Evolutionary conservation across 92 coral and sea anemone genomes (phyloP).

Genomic region (Meandrina meandrites): DNA sequence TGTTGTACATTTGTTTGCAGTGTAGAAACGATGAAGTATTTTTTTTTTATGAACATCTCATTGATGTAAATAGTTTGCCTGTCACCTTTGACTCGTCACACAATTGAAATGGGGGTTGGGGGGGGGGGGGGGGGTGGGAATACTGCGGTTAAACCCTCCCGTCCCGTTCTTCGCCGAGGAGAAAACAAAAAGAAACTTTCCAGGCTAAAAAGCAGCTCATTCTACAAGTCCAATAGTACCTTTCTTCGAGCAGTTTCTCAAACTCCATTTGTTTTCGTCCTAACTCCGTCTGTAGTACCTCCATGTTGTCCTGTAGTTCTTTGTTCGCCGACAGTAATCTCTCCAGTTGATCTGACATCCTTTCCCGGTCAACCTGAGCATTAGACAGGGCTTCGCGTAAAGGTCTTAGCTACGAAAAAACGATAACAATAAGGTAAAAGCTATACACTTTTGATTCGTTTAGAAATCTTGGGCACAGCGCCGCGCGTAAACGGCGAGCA

Average conservation of each 20-base stretch:
- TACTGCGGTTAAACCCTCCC: too few species aligned
- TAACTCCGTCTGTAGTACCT: constrained; percentile 77
- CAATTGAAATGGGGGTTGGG: too few species aligned
- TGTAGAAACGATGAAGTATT: too few species aligned
- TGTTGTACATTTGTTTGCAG: too few species aligned
- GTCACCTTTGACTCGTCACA: too few species aligned
- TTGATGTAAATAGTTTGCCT: too few species aligned
- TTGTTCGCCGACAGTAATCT: constrained; percentile 73
- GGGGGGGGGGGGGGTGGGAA: too few species aligned
- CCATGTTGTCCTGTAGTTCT: constrained; percentile 81
- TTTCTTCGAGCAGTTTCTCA: constrained; percentile 67
- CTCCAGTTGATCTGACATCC: constrained; percentile 70
- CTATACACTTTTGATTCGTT: not conserved
- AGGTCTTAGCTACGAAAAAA: constrained; percentile 62
- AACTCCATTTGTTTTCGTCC: constrained; percentile 72
- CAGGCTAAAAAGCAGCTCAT: not conserved
- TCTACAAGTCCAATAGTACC: constrained; percentile 27
- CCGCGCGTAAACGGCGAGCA: not conserved
- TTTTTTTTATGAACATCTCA: too few species aligned
- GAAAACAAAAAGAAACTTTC: not conserved
- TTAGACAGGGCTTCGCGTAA: constrained; percentile 75
- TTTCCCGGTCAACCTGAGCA: constrained; percentile 76
- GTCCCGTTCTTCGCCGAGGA: not conserved
- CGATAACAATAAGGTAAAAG: not conserved
- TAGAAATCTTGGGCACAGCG: not conserved